Conservation (phyloP, 2,113 vertebrate species). For the Mesoclemmys tuberculata region DNA sequence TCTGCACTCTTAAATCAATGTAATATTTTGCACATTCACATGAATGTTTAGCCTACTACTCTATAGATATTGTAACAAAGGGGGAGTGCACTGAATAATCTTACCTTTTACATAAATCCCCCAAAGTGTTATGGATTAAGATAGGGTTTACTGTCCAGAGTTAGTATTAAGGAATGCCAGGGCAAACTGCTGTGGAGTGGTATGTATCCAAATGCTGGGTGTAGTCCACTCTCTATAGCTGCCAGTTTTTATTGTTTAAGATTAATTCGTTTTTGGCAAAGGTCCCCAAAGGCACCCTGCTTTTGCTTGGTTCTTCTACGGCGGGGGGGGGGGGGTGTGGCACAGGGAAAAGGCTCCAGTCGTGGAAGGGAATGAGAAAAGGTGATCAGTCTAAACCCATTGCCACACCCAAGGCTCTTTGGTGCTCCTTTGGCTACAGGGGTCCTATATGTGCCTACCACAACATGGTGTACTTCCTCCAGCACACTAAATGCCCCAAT, state of each 20-base stretch:
- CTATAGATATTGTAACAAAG: not conserved
- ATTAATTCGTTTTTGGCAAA: not conserved
- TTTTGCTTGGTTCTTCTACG: not conserved
- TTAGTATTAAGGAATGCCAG: not conserved
- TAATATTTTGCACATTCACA: not conserved
- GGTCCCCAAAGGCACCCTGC: not conserved
- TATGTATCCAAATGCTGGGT: not conserved
- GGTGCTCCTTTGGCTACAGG: not conserved
- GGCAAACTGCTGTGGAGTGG: not conserved
- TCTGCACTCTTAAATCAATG: not conserved
- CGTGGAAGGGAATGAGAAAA: not conserved
- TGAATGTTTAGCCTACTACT: not conserved
- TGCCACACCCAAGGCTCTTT: too few species aligned
- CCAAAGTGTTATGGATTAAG: not conserved
- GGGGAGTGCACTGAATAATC: not conserved
- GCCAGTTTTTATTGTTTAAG: not conserved
- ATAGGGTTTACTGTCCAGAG: not conserved
- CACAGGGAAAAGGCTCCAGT: not conserved
- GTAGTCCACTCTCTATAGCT: not conserved
- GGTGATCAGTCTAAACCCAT: not conserved
- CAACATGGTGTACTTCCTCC: not conserved
- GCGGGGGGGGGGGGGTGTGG: too few species aligned
- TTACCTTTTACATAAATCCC: not conserved
- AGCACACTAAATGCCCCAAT: not conserved
- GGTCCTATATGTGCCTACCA: too few species aligned